These are phyloP conservation scores for Bembecia ichneumoniformis DNA, from an alignment of 2,888 invertebrate species.

Conservation along the genomic window DNA sequence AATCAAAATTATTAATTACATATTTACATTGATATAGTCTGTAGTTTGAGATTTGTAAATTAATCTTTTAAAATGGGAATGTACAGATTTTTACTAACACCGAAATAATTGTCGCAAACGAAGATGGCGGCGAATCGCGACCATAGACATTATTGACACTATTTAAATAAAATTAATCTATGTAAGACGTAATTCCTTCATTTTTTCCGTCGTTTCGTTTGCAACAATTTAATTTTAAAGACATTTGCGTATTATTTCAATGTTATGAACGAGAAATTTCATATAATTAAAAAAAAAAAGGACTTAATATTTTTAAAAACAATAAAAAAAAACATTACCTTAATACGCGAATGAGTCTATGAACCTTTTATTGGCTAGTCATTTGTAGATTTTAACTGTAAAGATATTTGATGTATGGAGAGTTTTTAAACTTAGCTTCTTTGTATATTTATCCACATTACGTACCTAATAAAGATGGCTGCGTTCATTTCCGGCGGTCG, in stretches of 20 bases:
- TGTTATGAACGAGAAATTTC: too few species aligned
- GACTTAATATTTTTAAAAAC: not conserved
- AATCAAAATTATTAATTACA: conserved; percentile 47
- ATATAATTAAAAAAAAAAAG: not conserved
- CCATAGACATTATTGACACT: not conserved
- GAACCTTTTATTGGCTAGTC: conserved; percentile 32
- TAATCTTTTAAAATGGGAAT: conserved; percentile 32
- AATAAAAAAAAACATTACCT: not conserved
- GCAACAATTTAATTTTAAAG: too few species aligned
- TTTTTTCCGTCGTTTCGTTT: too few species aligned
- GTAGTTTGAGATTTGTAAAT: conserved; percentile 52
- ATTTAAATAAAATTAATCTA: too few species aligned
- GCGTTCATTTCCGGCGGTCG: not conserved
- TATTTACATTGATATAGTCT: conserved; percentile 30
- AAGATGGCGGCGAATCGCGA: not conserved
- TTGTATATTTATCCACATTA: conserved; percentile 41
- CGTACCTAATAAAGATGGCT: not conserved
- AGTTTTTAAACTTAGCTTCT: conserved; percentile 34
- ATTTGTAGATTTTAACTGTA: conserved; percentile 40
- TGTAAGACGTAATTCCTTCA: too few species aligned
- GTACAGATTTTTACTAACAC: conserved; percentile 39
- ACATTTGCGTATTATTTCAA: too few species aligned
- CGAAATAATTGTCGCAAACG: not conserved
- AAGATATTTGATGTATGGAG: conserved; percentile 35
- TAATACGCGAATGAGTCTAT: conserved; percentile 10